Evolutionary conservation across 2,888 invertebrate genomes (phyloP).

Genomic region (Eupithecia dodoneata): DNA sequence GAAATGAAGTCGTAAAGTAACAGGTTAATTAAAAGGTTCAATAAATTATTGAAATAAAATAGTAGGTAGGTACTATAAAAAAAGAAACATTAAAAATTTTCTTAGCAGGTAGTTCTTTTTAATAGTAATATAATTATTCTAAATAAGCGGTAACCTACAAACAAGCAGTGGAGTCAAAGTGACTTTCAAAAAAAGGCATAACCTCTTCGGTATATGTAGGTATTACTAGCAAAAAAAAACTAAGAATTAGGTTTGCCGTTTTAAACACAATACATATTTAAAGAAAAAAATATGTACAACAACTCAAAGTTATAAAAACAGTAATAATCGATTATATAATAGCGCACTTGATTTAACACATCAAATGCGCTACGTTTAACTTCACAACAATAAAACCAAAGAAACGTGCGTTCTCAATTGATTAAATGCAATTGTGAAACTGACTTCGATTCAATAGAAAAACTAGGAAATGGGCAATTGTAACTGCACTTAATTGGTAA

Average conservation of each 20-base stretch:
- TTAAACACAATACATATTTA: neutral
- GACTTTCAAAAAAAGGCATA: no score
- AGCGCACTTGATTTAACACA: slow-evolving; percentile 29
- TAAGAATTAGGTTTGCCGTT: neutral
- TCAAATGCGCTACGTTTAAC: slow-evolving; percentile 37
- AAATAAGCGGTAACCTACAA: no score
- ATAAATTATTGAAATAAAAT: neutral
- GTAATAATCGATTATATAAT: slow-evolving; percentile 24
- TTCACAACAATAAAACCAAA: slow-evolving; percentile 41
- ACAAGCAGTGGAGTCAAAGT: no score
- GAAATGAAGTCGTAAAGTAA: neutral
- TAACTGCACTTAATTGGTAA: slow-evolving; percentile 44
- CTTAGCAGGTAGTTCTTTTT: no score
- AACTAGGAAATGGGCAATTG: slow-evolving; percentile 47
- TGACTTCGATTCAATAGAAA: slow-evolving; percentile 52
- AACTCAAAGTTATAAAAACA: slow-evolving; percentile 28
- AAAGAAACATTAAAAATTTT: no score
- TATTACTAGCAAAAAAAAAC: no score
- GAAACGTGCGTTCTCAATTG: slow-evolving; percentile 53
- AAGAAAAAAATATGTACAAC: neutral
- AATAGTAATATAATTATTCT: no score
- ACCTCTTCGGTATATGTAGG: no score
- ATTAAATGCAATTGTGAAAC: slow-evolving; percentile 53
- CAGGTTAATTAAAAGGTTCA: neutral
- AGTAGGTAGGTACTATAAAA: no score